Evolutionary conservation across 2,113 vertebrate species (phyloP).

Genomic region (Peromyscus californicus): DNA sequence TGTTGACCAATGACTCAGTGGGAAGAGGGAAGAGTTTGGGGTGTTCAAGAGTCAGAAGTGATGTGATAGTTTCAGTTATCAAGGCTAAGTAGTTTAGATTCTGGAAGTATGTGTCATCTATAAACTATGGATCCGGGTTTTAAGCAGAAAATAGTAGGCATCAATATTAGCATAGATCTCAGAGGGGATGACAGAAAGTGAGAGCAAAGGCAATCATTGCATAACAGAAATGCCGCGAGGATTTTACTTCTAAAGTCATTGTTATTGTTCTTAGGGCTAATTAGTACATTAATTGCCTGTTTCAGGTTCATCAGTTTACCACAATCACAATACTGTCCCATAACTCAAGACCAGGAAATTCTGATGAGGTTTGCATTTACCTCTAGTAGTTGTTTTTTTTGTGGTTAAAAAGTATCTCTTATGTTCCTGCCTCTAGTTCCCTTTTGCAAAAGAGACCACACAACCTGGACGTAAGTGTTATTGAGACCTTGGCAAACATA

Average conservation of each 20-base stretch:
- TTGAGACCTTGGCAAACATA: background rate
- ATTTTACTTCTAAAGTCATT: slow-evolving; percentile 16
- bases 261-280: background rate
- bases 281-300: slow-evolving; percentile 14
- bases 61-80: background rate
- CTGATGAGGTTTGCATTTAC: background rate
- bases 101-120: background rate
- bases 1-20: background rate
- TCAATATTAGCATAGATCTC: slow-evolving; percentile 48
- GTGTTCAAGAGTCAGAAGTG: background rate
- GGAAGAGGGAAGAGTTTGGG: background rate
- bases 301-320: background rate
- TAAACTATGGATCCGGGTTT: background rate
- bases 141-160: background rate
- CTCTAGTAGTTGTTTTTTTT: background rate
- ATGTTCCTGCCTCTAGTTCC: accelerated
- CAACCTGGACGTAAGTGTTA: background rate
- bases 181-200: background rate
- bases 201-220: slow-evolving; percentile 28
- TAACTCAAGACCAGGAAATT: background rate
- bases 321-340: background rate
- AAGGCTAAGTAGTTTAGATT: background rate
- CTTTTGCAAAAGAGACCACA: background rate
- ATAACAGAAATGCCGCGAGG: background rate
- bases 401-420: background rate